Conservation (phyloP, 2,888 invertebrate genomes). For the Molanna angustata region DNA sequence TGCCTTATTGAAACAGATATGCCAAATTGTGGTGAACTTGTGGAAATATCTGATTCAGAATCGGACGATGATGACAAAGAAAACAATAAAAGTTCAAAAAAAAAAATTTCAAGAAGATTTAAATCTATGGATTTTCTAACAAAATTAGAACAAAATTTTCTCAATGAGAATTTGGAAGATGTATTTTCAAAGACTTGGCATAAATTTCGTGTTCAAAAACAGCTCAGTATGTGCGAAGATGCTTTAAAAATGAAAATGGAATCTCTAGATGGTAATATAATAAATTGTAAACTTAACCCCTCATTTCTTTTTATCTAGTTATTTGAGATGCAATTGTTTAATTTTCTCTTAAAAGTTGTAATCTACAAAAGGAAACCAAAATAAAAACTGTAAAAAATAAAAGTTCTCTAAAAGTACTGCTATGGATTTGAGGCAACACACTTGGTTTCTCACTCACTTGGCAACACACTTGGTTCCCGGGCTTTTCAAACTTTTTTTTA, state of each 20-base stretch:
- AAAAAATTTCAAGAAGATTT: background rate
- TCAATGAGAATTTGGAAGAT: conserved; percentile 48
- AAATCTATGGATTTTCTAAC: background rate
- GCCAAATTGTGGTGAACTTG: conserved; percentile 39
- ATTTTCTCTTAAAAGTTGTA: no score
- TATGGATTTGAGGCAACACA: no score
- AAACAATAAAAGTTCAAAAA: background rate
- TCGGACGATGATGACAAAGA: conserved; percentile 39
- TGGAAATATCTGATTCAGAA: conserved; percentile 53
- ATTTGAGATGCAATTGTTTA: no score
- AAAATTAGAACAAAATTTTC: background rate
- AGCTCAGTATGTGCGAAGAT: conserved; percentile 33
- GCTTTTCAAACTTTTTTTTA: no score
- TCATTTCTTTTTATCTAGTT: no score
- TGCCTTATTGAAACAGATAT: conserved; percentile 35
- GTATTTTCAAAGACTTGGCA: conserved; percentile 45
- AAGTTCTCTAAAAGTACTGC: no score
- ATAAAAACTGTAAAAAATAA: no score
- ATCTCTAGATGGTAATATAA: conserved; percentile 4
- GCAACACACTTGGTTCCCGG: no score
- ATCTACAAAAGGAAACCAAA: no score
- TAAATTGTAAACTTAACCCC: background rate
- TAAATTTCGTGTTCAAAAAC: conserved; percentile 4
- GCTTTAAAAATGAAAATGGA: conserved; percentile 1
- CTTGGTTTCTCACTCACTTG: no score